These are phyloP conservation scores for Procambarus virginalis DNA, from an alignment of 1,140 invertebrate species.

Conservation along the genomic window DNA sequence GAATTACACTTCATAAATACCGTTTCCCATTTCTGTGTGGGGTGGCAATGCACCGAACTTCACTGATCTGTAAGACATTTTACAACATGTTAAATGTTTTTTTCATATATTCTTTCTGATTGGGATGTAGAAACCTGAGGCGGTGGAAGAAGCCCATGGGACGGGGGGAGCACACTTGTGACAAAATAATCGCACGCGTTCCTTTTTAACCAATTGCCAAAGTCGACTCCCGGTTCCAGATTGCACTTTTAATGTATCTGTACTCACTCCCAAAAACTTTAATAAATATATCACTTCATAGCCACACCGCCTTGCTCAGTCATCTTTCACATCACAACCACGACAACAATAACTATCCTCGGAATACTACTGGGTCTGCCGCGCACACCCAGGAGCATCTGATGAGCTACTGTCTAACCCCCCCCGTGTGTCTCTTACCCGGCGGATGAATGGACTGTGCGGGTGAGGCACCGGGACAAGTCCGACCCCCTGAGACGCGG, in stretches of 20 bases:
- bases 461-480: constrained; percentile 46
- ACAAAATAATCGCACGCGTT: constrained; percentile 16
- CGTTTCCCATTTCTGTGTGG: not conserved
- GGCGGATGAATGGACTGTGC: constrained; percentile 61
- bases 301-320: constrained; percentile 42
- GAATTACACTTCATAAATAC: not conserved
- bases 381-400: no score
- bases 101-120: not conserved
- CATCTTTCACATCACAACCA: constrained; percentile 40
- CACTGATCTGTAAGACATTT: constrained; percentile 24
- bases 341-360: constrained; percentile 59
- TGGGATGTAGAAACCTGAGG: not conserved
- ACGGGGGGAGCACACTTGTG: constrained; percentile 8
- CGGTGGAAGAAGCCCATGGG: not conserved
- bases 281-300: constrained; percentile 60
- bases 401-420: no score
- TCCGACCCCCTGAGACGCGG: constrained; percentile 2
- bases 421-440: no score
- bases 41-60: constrained; percentile 11
- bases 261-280: constrained; percentile 5
- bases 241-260: not conserved
- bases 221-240: constrained; percentile 30
- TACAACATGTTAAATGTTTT: not conserved
- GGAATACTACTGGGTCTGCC: constrained; percentile 53
- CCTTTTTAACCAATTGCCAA: constrained; percentile 35